Percentiles rank a stretch among this genome's conserved stretches.
Conservation (phyloP, 2,888 invertebrate genomes). For the Diarsia mendica region DNA sequence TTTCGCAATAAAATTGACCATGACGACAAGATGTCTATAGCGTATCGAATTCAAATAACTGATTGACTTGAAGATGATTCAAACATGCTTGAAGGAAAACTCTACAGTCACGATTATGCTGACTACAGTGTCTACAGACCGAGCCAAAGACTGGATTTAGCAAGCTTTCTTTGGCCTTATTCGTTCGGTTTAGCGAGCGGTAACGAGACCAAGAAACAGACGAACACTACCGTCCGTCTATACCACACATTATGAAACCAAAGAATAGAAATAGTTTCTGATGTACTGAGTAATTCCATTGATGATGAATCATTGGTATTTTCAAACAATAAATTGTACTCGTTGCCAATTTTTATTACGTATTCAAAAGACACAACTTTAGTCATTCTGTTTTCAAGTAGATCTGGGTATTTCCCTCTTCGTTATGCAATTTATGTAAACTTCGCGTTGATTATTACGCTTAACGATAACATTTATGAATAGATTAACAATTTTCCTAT, state of each 20-base stretch:
- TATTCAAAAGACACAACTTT: slow-evolving; percentile 18
- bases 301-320: slow-evolving; percentile 39
- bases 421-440: slow-evolving; percentile 2
- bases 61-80: slow-evolving; percentile 8
- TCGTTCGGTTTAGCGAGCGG: slow-evolving; percentile 14
- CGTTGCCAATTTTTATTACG: slow-evolving; percentile 30
- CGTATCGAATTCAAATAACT: background rate
- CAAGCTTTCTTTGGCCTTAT: slow-evolving; percentile 54
- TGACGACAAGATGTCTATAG: background rate
- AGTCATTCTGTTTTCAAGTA: slow-evolving; percentile 1
- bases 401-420: slow-evolving; percentile 17
- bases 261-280: slow-evolving; percentile 35
- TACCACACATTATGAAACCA: slow-evolving; percentile 1
- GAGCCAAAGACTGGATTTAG: slow-evolving; percentile 31
- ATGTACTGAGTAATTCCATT: slow-evolving; percentile 29
- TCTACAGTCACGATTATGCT: slow-evolving; percentile 19
- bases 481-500: slow-evolving; percentile 1
- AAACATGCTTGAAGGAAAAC: slow-evolving; percentile 21
- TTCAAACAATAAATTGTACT: slow-evolving; percentile 33
- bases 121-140: slow-evolving; percentile 15
- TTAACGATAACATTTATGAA: background rate
- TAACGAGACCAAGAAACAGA: slow-evolving; percentile 22
- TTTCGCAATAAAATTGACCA: too few species aligned
- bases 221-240: slow-evolving; percentile 3
- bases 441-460: background rate